Base-by-base conservation (phyloP, 2,797 vertebrate species). In the Cercopithecus hamlyni region DNA sequence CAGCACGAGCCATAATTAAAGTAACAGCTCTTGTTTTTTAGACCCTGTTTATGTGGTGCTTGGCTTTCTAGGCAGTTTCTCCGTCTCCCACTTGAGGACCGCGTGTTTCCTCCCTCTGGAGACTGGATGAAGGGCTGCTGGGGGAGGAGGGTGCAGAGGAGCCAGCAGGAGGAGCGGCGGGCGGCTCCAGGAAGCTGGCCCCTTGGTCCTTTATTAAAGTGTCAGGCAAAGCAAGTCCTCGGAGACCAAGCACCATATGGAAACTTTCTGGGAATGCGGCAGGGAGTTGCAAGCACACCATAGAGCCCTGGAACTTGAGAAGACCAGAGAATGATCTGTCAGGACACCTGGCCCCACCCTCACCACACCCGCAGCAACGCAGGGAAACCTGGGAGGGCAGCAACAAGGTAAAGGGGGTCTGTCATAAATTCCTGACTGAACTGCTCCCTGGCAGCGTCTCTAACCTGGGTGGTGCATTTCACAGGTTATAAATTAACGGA, bases 1-100 rank as follows among this genome's bases (percentile, higher is more conserved):
- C 98, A 96, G 98, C 97, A 98, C 0, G 77, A 96, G 86, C 97
- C 97, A 4, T 98, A 98, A 99, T 98, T 98, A 98, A 98, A 99
- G 98, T 97, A 98, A 96, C 98, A 98, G 98, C 97, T 98, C 98
- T 98, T 98, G 97, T 97, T 97, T 99, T 98, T 97, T 97, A 98
- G 98, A 97, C 80, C 94, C 97, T 72, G 90, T 97, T 98, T 96
- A 84, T 36, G 19, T 20, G 85, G 80, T 24, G 75, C 97, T 92
- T 96, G 96, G 83, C 96, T 98, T 97, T 86, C 95, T 81, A 88
- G 94, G 93, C 89, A 91, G 95, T 96, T 93, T 15, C 64, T 91
- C 2, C 3, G 2, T 9, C 41, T 41, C 33, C 26, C 4, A 27
- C 30, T 13, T 83, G 3, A 85, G 5, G 57, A 15, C 94, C 87